These are phyloP conservation scores for Epizoanthus ramosus DNA, from an alignment of 92 coral and sea anemone species.

Conservation along the genomic window DNA sequence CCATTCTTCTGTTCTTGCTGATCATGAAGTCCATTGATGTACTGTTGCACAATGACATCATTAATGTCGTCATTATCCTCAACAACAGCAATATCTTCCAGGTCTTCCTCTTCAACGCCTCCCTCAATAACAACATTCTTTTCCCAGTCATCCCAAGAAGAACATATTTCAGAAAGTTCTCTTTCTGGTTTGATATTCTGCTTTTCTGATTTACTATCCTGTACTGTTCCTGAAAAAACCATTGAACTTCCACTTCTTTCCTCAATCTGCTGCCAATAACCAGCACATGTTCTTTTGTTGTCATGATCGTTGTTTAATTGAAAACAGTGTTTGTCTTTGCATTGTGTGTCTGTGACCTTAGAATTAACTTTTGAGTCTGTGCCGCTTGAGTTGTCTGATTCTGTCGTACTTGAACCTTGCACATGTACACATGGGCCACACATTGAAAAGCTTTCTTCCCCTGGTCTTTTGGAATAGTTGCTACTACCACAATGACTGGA, in stretches of 20 bases:
- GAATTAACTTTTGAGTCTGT: neutral
- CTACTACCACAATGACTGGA: neutral
- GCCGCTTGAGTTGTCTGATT: neutral
- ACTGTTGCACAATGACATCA: constrained; percentile 86
- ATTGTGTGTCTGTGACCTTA: neutral
- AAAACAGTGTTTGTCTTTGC: neutral
- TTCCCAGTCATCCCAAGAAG: constrained; percentile 86
- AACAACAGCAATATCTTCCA: constrained; percentile 68
- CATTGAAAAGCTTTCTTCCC: neutral
- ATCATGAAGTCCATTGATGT: constrained; percentile 70
- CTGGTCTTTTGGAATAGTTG: neutral
- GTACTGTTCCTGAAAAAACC: neutral
- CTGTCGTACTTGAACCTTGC: neutral
- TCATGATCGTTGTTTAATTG: constrained; percentile 37
- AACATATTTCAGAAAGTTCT: neutral
- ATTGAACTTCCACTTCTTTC: neutral
- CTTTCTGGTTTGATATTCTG: neutral
- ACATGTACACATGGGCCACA: neutral
- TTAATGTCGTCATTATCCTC: constrained; percentile 81
- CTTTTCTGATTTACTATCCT: neutral
- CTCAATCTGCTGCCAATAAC: neutral
- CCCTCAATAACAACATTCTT: constrained; percentile 65
- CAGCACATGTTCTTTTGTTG: neutral
- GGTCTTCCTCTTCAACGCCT: constrained; percentile 61
- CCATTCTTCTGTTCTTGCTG: constrained; percentile 42